Conservation (phyloP, 2,113 vertebrate genomes). For the Lycaon pictus region DNA sequence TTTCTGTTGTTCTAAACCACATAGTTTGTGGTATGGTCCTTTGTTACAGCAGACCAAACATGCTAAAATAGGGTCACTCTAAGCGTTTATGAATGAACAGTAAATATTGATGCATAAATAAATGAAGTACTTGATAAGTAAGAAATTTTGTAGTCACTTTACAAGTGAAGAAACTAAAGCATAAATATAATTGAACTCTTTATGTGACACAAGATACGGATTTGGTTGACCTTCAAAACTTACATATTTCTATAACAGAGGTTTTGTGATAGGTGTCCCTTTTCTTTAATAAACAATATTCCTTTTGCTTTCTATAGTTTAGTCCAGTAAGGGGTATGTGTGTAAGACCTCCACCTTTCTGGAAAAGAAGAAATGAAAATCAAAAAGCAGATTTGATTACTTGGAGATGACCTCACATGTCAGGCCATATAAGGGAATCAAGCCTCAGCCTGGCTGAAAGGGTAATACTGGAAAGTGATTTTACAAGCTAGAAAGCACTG, state of each 20-base stretch:
- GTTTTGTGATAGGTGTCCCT: neutral
- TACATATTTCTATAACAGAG: neutral
- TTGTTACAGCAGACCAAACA: neutral
- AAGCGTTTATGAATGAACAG: neutral
- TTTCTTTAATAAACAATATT: neutral
- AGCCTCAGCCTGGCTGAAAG: conserved; percentile 5
- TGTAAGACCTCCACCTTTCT: neutral
- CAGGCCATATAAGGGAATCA: conserved; percentile 11
- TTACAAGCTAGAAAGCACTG: neutral
- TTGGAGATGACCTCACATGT: conserved; percentile 12
- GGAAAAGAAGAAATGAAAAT: conserved; percentile 52
- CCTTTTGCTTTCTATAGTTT: conserved; percentile 20
- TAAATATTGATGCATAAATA: conserved; percentile 35
- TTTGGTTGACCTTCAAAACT: neutral
- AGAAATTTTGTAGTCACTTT: conserved; percentile 24
- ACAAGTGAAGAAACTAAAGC: conserved; percentile 7
- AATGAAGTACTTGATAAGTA: conserved; percentile 43
- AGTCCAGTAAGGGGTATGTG: neutral
- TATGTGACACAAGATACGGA: neutral
- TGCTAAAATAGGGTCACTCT: neutral
- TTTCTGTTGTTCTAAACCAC: neutral
- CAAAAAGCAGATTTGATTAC: neutral
- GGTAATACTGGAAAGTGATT: conserved; percentile 44
- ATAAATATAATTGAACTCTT: neutral
- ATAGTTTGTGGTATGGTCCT: neutral